Conservation (phyloP, 2,797 vertebrate genomes). For the Yasuhikotakia modesta region DNA sequence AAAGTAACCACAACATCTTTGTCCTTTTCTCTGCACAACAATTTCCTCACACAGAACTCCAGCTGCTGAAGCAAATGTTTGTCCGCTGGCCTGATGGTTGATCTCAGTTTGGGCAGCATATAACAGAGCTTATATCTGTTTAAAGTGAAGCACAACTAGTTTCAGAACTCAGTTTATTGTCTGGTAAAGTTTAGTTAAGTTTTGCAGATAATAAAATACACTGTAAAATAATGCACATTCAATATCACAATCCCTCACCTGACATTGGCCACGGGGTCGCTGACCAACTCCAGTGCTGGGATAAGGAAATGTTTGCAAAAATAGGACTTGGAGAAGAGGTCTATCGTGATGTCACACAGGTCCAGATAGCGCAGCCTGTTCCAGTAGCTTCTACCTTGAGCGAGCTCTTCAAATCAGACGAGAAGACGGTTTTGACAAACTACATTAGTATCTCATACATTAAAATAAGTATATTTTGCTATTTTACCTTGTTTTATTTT, state of each 20-base stretch:
- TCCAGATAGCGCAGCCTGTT: slow-evolving; percentile 92
- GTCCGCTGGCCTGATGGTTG: slow-evolving; percentile 86
- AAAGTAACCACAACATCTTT: slow-evolving; percentile 85
- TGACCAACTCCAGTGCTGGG: slow-evolving; percentile 88
- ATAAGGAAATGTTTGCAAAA: slow-evolving; percentile 93
- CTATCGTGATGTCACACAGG: slow-evolving; percentile 91
- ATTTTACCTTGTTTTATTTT: slow-evolving; percentile 88
- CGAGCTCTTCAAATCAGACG: slow-evolving; percentile 78
- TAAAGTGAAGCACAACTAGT: too few species aligned
- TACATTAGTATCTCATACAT: neutral
- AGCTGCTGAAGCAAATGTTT: slow-evolving; percentile 91
- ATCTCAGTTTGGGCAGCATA: slow-evolving; percentile 89
- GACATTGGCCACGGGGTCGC: slow-evolving; percentile 93
- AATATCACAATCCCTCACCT: slow-evolving; percentile 82
- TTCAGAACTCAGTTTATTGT: neutral
- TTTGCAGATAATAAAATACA: neutral
- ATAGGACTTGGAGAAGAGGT: slow-evolving; percentile 93
- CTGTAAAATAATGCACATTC: neutral
- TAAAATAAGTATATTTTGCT: neutral
- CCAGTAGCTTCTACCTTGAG: slow-evolving; percentile 94
- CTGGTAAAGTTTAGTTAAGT: neutral
- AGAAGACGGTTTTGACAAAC: too few species aligned
- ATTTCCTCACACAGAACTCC: slow-evolving; percentile 89
- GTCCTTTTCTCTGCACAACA: slow-evolving; percentile 92
- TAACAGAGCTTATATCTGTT: slow-evolving; percentile 86